Base-by-base conservation (phyloP, 1,140 invertebrate species). In the Aphaenogaster ashmeadi region DNA sequence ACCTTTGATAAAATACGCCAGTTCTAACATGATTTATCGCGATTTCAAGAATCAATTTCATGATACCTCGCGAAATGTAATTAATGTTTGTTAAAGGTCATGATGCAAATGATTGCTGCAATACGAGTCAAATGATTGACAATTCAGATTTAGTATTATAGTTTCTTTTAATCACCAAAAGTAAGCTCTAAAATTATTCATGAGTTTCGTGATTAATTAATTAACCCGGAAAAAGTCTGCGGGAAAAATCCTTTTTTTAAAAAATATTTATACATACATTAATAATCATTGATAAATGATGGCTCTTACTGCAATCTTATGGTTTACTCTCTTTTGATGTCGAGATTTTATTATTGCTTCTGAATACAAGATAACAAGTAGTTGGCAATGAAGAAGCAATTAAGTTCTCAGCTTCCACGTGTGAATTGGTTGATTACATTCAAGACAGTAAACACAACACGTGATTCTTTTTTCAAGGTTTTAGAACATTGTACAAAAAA, bases 311-410 rank as follows among this genome's bases (percentile, higher is more conserved):
- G 44, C 11, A 41, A 27, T 33, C 2, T 52, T 54, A 2, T 11
- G 6, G 5, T 60, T 47, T 78, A 21, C 13, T 58, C 1, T 54
- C 13, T 54, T 15, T 8, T 3, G 27, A 60, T 33, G 5, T 60
- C 13, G 11, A 79, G 15, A 41, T 47, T 36, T 79, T 67, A n/a
- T 36, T 36, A 58, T 72, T 47, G 9, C 50, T 44, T 6, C 2
- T 44, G 11, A 60, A 62, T 60, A 27, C 9, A 13, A 60, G 9
- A 18, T 60, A 72, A 83, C 41, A 83, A 72, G 50, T 58, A 33
- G 27, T 84, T 50, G 41, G 41, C 69, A 75, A 75, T 74, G 38
- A 84, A 50, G 13, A 84, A 18, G 27, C 41, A 60, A 33, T 60
- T 58, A 38, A 84, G 15, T 47, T 75, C 44, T 38, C 44, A 33